phyloP scores from a whole-genome alignment of 2,888 invertebrate genomes.

The Toxonevra muliebris region DNA sequence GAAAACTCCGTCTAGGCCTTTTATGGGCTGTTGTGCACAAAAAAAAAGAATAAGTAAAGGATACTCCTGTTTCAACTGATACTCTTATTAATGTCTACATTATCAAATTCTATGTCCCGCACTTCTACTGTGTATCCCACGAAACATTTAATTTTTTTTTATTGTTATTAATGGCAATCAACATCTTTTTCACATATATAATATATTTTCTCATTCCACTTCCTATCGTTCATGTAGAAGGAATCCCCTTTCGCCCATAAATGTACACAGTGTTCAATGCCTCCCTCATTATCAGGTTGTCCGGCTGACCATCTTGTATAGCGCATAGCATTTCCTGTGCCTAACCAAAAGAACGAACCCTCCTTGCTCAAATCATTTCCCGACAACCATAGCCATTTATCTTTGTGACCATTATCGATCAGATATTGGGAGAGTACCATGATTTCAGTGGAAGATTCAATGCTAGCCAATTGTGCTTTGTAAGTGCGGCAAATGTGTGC shows the following conservation, averaged over 20 bases:
- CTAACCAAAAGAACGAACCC: conserved; percentile 52
- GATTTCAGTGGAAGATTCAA: conserved; percentile 50
- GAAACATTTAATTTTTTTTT: too few species aligned
- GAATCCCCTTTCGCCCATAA: conserved; percentile 45
- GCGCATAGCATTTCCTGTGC: conserved; percentile 49
- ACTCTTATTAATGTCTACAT: too few species aligned
- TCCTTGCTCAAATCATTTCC: conserved; percentile 53
- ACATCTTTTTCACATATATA: conserved; percentile 52
- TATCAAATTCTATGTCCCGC: too few species aligned
- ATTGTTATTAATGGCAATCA: too few species aligned
- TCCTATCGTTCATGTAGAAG: conserved; percentile 52
- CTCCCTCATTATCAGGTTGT: conserved; percentile 51
- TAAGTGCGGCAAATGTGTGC: conserved; percentile 50
- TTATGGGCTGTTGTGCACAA: too few species aligned
- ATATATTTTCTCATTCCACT: conserved; percentile 46
- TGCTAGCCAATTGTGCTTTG: conserved; percentile 51
- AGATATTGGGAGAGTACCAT: conserved; percentile 46
- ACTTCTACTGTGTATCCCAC: too few species aligned
- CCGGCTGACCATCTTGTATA: conserved; percentile 50
- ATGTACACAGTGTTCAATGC: conserved; percentile 52
- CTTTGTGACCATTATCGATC: conserved; percentile 44
- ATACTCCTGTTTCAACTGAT: too few species aligned
- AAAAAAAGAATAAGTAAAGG: too few species aligned
- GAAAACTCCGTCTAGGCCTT: too few species aligned
- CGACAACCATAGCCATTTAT: conserved; percentile 52